Evolutionary conservation across 1,140 invertebrate genomes (phyloP).

Genomic region (Apis florea): DNA sequence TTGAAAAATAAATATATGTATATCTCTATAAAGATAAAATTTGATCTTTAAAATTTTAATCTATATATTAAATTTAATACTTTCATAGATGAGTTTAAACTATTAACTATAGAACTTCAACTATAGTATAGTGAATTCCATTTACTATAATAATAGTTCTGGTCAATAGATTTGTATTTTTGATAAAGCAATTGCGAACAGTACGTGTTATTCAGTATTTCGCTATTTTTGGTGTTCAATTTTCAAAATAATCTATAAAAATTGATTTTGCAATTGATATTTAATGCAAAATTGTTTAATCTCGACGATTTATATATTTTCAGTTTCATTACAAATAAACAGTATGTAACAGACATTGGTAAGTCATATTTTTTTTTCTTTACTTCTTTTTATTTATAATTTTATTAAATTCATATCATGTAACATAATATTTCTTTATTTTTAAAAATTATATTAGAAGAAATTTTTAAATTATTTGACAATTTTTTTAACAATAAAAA

Average conservation of each 20-base stretch:
- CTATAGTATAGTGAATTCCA: neutral
- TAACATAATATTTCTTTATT: too few species aligned
- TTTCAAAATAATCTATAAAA: neutral
- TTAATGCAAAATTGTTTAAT: neutral
- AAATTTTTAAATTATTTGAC: neutral
- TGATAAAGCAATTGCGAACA: neutral
- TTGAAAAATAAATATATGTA: too few species aligned
- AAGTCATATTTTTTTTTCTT: neutral
- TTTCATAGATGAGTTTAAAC: neutral
- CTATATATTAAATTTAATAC: neutral
- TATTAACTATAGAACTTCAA: neutral
- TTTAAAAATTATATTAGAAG: neutral
- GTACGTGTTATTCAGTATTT: too few species aligned
- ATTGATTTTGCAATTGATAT: too few species aligned
- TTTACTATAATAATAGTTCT: conserved; percentile 6
- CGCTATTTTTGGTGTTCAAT: too few species aligned
- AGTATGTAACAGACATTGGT: neutral
- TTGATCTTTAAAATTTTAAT: neutral
- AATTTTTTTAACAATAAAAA: too few species aligned
- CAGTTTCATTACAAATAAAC: neutral
- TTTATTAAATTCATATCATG: neutral
- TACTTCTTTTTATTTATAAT: neutral
- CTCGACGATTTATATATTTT: neutral
- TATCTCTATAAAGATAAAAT: neutral
- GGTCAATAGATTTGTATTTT: conserved; percentile 18